Evolutionary conservation across 2,113 vertebrate species (phyloP).

Genomic region (Pelusios castaneus): DNA sequence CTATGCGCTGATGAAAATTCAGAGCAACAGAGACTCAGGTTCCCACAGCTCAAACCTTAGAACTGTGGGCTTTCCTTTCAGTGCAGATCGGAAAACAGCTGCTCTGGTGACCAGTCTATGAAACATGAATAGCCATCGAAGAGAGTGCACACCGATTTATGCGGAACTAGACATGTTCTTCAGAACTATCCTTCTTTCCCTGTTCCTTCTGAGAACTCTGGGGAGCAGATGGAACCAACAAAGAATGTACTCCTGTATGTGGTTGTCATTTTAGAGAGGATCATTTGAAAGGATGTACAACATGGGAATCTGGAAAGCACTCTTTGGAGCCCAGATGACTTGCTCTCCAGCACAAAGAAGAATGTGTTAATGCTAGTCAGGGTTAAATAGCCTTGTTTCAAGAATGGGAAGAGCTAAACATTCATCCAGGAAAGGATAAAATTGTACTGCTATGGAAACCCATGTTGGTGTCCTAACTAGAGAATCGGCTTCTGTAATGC

Average conservation of each 20-base stretch:
- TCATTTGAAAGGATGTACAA: neutral
- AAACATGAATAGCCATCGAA: neutral
- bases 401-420: fast-evolving
- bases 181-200: neutral
- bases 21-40: neutral
- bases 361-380: fast-evolving
- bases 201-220: slow-evolving; percentile 3
- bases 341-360: neutral
- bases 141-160: neutral
- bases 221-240: neutral
- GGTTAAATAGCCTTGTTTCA: neutral
- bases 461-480: fast-evolving
- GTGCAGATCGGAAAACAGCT: slow-evolving; percentile 31
- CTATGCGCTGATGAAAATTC: neutral
- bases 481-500: neutral
- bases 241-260: neutral
- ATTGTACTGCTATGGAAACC: fast-evolving
- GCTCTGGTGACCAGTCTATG: slow-evolving; percentile 18
- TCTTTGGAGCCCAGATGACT: neutral
- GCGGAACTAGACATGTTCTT: neutral
- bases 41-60: neutral
- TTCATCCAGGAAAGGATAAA: fast-evolving
- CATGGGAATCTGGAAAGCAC: neutral
- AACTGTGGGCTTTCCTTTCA: slow-evolving; percentile 28
- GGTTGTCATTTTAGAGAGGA: neutral